Conservation (phyloP, 2,888 invertebrate species). For the Synergus umbraculus region DNA sequence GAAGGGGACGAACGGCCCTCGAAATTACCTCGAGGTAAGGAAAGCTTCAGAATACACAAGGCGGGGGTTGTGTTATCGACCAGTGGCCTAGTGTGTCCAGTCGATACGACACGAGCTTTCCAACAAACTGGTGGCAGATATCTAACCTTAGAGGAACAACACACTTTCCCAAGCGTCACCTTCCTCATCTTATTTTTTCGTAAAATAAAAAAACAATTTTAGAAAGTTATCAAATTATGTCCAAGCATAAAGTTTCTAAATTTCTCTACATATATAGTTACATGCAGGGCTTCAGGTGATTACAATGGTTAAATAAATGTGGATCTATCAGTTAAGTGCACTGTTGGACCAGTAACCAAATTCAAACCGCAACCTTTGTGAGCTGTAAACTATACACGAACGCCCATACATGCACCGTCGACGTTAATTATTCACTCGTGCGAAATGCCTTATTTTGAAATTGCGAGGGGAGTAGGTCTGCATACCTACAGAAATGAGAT, state of each 20-base stretch:
- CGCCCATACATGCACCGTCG: neutral
- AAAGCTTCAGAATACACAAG: constrained; percentile 47
- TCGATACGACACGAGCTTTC: constrained; percentile 53
- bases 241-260: neutral
- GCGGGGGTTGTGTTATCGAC: constrained; percentile 58
- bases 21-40: constrained; percentile 46
- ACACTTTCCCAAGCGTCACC: constrained; percentile 8
- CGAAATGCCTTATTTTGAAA: constrained; percentile 51
- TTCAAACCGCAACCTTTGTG: constrained; percentile 32
- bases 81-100: constrained; percentile 61
- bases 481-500: constrained; percentile 56
- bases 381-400: neutral
- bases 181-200: constrained; percentile 18
- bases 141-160: constrained; percentile 12
- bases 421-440: constrained; percentile 56
- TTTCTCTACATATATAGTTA: neutral
- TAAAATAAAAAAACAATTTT: constrained; percentile 46
- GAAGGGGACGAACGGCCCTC: constrained; percentile 29
- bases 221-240: neutral
- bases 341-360: constrained; percentile 15
- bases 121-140: constrained; percentile 42
- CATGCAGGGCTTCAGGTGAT: neutral
- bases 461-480: constrained; percentile 49
- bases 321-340: neutral
- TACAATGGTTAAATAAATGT: neutral